A percentile compares a stretch with the other conserved stretches of the same genome.
Evolutionary conservation across 2,888 invertebrate species (phyloP).

Genomic region (Watsonalla cultraria): DNA sequence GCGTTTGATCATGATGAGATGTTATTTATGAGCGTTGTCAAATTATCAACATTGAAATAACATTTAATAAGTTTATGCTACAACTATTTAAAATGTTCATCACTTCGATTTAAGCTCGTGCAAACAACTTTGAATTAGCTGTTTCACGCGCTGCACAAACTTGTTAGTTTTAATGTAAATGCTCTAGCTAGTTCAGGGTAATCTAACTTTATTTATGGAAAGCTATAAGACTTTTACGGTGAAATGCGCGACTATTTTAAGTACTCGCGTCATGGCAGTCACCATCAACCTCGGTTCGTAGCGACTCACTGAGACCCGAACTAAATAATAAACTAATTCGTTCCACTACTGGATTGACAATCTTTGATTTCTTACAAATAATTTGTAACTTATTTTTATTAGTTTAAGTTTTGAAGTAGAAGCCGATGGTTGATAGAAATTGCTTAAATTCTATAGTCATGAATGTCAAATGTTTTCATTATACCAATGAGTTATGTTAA

Average conservation of each 20-base stretch:
- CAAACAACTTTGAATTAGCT: too few relatives aligned
- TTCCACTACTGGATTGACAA: constrained; percentile 41
- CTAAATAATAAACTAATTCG: constrained; percentile 49
- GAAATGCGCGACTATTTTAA: constrained; percentile 44
- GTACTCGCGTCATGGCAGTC: constrained; percentile 29
- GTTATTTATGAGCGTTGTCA: background rate
- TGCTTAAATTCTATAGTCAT: too few relatives aligned
- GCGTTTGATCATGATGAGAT: constrained; percentile 30
- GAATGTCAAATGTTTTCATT: too few relatives aligned
- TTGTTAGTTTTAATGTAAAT: too few relatives aligned
- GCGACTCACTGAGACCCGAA: constrained; percentile 28
- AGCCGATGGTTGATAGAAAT: too few relatives aligned
- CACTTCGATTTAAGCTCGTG: too few relatives aligned
- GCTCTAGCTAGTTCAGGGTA: background rate
- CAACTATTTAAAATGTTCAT: too few relatives aligned
- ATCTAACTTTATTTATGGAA: constrained; percentile 33
- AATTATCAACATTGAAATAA: too few relatives aligned
- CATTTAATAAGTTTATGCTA: too few relatives aligned
- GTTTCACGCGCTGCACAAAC: too few relatives aligned
- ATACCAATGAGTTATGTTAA: too few relatives aligned
- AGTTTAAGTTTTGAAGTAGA: background rate
- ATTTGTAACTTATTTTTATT: constrained; percentile 19
- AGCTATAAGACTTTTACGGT: constrained; percentile 39
- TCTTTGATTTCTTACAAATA: constrained; percentile 29
- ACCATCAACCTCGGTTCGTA: constrained; percentile 27